Conservation (phyloP, 2,113 vertebrate genomes). For the Coryphaenoides rupestris region DNA sequence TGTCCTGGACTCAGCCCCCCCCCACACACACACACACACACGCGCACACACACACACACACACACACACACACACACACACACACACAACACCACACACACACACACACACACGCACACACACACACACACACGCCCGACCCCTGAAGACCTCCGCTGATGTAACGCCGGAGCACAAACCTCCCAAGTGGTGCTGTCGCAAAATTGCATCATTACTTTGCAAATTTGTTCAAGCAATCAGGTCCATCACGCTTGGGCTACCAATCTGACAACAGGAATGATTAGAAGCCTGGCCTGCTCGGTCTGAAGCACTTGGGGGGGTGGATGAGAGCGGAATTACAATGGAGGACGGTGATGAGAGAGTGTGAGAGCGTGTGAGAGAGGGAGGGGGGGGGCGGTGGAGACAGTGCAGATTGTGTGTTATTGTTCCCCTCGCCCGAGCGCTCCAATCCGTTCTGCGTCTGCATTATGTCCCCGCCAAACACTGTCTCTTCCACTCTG, state of each 20-base stretch:
- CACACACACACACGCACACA: too few species aligned
- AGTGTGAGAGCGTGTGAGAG: too few species aligned
- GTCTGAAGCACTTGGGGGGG: constrained; percentile 47
- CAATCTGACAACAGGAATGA: constrained; percentile 67
- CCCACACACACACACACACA: too few species aligned
- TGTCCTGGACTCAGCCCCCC: too few species aligned
- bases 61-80: too few species aligned
- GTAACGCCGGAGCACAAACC: too few species aligned
- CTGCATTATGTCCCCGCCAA: constrained; percentile 25
- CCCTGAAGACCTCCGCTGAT: too few species aligned
- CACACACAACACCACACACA: too few species aligned
- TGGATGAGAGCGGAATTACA: constrained; percentile 65
- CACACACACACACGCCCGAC: too few species aligned
- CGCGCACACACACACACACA: too few species aligned
- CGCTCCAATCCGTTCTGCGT: constrained; percentile 3
- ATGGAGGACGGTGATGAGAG: too few species aligned
- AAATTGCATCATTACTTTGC: constrained; percentile 74
- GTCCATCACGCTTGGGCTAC: constrained; percentile 65
- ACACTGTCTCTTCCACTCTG: constrained; percentile 37
- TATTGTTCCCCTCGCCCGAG: constrained; percentile 50
- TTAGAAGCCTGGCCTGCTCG: constrained; percentile 62
- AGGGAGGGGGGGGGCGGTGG: too few species aligned
- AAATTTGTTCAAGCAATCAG: constrained; percentile 75
- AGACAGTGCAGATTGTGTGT: constrained; percentile 49
- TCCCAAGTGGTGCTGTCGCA: constrained; percentile 44